Conservation (phyloP, 2,113 vertebrate species). For the Ctenodactylus gundi region DNA sequence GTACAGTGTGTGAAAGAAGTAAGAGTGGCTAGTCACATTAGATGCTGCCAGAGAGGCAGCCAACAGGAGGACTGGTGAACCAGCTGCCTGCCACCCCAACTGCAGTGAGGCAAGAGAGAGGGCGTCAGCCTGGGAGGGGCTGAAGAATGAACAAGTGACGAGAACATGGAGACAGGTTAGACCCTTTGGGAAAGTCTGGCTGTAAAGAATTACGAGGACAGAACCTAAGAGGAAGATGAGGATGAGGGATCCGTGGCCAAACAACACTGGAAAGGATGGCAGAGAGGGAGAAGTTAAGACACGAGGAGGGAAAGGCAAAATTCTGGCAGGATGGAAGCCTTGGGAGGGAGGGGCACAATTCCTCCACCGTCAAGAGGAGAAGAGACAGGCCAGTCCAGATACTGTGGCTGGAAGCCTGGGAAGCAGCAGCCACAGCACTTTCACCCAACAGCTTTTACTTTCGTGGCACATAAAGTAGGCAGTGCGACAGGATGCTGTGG, state of each 20-base stretch:
- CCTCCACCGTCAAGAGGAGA: background rate
- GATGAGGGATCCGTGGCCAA: background rate
- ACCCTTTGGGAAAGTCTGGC: background rate
- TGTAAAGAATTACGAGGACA: background rate
- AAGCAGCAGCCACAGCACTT: background rate
- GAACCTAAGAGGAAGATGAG: background rate
- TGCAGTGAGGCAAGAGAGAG: background rate
- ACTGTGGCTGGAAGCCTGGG: background rate
- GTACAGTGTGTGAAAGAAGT: background rate
- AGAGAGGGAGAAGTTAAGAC: background rate
- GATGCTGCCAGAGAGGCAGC: background rate
- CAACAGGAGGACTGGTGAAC: background rate
- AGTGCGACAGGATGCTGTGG: background rate
- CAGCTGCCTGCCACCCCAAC: background rate
- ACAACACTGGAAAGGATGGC: background rate
- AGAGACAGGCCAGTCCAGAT: rapidly evolving
- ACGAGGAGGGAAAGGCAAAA: too few species aligned
- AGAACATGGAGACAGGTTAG: background rate
- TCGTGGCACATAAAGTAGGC: background rate
- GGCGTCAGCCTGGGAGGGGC: background rate
- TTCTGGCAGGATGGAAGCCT: background rate
- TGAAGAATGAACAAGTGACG: background rate
- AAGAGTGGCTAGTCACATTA: background rate
- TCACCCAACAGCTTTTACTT: background rate
- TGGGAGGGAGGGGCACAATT: background rate